Conservation (phyloP, 2,888 invertebrate species). For the Tiliacea aurago region DNA sequence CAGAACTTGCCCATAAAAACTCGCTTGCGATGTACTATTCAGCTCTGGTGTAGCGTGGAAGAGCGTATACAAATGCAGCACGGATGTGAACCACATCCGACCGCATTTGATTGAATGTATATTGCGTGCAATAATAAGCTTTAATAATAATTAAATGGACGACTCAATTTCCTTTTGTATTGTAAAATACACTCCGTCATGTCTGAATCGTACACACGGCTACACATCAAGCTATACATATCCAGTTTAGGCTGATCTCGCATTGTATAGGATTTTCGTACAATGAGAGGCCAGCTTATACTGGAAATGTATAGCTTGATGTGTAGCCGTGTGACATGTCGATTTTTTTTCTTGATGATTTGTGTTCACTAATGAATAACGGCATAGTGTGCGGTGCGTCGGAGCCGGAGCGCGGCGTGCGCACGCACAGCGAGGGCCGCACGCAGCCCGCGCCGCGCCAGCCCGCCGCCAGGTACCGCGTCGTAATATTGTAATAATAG, state of each 20-base stretch:
- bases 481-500: fast-evolving
- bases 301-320: no score
- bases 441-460: slow-evolving; percentile 53
- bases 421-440: slow-evolving; percentile 89
- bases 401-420: slow-evolving; percentile 89
- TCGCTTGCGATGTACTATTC: background rate
- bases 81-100: background rate
- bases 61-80: background rate
- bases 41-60: background rate
- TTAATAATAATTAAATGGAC: background rate
- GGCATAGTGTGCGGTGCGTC: slow-evolving; percentile 41
- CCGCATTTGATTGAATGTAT: background rate
- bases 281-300: no score
- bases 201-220: background rate
- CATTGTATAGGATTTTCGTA: no score
- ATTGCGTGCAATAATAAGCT: background rate
- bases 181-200: background rate
- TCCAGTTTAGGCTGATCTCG: no score
- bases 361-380: background rate
- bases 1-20: background rate
- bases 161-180: background rate
- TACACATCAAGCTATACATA: no score
- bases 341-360: background rate
- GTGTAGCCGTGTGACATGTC: no score
- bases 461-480: slow-evolving; percentile 68